Conservation (phyloP, 2,113 vertebrate species). For the Paratilapia polleni region DNA sequence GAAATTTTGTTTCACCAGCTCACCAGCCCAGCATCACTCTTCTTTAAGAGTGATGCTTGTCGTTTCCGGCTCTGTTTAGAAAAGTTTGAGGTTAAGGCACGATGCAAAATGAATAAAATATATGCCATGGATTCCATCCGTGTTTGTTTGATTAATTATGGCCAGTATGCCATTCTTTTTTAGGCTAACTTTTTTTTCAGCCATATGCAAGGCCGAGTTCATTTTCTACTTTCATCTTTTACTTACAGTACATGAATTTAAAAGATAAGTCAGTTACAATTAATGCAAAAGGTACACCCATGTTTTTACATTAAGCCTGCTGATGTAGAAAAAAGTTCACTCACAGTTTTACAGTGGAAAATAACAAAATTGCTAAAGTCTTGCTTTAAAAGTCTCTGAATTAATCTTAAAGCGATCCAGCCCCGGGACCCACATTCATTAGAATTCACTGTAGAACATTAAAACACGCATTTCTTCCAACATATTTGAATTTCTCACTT, state of each 20-base stretch:
- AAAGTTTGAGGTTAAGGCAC: no score
- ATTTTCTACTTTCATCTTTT: not conserved
- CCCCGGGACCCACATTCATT: not conserved
- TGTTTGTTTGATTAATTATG: no score
- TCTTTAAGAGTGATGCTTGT: no score
- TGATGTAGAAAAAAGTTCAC: accelerated
- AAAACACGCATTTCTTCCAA: not conserved
- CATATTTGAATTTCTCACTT: not conserved
- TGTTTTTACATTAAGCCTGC: not conserved
- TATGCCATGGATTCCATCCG: no score
- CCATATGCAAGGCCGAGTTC: not conserved
- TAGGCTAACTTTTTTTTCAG: not conserved
- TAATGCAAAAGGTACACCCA: no score
- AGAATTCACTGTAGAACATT: not conserved
- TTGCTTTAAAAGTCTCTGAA: no score
- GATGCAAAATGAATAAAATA: no score
- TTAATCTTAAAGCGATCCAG: not conserved
- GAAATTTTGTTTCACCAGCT: no score
- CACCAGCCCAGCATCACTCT: no score
- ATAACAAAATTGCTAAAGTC: no score
- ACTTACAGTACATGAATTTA: not conserved
- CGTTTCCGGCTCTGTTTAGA: no score
- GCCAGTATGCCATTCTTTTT: not conserved
- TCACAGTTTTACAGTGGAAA: not conserved
- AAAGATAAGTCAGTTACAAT: no score